Evolutionary conservation across 2,797 vertebrate species (phyloP).

Genomic region (Alfaro cultratus): DNA sequence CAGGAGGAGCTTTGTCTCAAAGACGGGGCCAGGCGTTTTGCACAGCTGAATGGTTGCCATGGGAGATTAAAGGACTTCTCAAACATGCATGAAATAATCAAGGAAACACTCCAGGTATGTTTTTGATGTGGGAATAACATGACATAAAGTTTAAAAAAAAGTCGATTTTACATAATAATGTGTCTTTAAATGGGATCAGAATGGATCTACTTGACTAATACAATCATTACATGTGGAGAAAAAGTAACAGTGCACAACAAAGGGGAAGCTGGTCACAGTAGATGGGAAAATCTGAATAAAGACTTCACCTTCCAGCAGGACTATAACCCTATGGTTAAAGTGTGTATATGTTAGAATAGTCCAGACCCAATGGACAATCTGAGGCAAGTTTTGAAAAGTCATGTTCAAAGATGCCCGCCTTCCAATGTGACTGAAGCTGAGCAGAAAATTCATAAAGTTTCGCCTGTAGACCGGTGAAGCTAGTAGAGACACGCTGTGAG

Average conservation of each 20-base stretch:
- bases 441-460: neutral
- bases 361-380: neutral
- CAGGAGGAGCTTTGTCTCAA: too few species aligned
- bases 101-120: too few species aligned
- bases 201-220: neutral
- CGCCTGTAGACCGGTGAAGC: neutral
- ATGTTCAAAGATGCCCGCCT: neutral
- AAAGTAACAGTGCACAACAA: neutral
- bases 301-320: neutral
- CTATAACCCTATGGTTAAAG: neutral
- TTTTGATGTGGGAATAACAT: too few species aligned
- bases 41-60: too few species aligned
- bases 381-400: neutral
- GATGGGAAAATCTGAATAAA: neutral
- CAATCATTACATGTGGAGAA: neutral
- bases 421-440: neutral
- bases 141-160: too few species aligned
- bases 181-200: neutral
- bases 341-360: neutral
- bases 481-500: neutral
- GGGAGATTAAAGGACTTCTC: too few species aligned
- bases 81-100: too few species aligned
- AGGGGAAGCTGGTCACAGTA: neutral
- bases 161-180: too few species aligned
- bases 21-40: too few species aligned